Percentiles rank a stretch among this genome's conserved stretches.
phyloP scores from a whole-genome alignment of 2,113 vertebrate genomes.

The Noctilio leporinus region DNA sequence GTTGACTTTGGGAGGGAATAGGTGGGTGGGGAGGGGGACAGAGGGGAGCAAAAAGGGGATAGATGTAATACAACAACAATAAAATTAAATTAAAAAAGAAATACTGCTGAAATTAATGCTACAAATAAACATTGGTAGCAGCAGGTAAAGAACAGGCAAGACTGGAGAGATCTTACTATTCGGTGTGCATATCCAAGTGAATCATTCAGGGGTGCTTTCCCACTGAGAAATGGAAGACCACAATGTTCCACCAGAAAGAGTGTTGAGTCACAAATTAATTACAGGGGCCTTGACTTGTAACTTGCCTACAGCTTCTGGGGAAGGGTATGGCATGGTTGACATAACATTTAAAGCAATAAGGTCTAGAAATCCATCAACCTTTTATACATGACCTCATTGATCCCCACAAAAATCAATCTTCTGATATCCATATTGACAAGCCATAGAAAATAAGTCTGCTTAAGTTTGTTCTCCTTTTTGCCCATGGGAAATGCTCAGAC shows the following conservation, averaged over 20 bases:
- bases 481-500: slow-evolving; percentile 31
- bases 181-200: not conserved
- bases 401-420: slow-evolving; percentile 55
- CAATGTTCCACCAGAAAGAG: not conserved
- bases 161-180: not conserved
- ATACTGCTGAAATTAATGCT: not conserved
- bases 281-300: not conserved
- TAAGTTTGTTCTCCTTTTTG: slow-evolving; percentile 57
- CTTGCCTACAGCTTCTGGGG: not conserved
- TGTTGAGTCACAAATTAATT: not conserved
- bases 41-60: too few relatives aligned
- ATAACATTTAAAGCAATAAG: slow-evolving; percentile 42
- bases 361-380: slow-evolving; percentile 13
- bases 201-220: not conserved
- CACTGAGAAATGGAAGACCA: not conserved
- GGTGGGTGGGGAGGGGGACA: too few relatives aligned
- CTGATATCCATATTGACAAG: slow-evolving; percentile 55
- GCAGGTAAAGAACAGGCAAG: not conserved
- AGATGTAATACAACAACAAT: too few relatives aligned
- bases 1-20: too few relatives aligned
- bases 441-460: slow-evolving; percentile 48
- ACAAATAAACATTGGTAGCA: not conserved
- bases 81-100: too few relatives aligned
- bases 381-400: slow-evolving; percentile 55
- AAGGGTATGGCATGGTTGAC: not conserved